phyloP scores from a whole-genome alignment of 2,797 vertebrate species.

The Mionectes olivaceus region DNA sequence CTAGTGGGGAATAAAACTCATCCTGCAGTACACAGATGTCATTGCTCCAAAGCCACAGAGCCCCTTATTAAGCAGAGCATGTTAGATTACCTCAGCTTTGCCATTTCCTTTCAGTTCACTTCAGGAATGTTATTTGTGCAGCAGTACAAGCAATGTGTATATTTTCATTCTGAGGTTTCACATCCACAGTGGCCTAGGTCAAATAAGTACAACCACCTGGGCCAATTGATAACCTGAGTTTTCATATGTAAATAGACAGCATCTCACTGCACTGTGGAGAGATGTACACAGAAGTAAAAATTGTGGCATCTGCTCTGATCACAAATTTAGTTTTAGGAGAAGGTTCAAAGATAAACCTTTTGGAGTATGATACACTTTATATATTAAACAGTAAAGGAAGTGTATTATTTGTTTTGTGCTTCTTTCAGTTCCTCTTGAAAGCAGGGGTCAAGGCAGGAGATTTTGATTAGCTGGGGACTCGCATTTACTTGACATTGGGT shows the following conservation, averaged over 20 bases:
- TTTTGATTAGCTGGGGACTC: neutral
- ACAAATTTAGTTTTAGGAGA: neutral
- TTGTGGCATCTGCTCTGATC: fast-evolving
- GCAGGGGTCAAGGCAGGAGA: neutral
- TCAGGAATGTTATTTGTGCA: fast-evolving
- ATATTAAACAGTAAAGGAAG: neutral
- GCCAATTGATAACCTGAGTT: too few species aligned
- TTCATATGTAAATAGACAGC: neutral
- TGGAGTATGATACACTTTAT: neutral
- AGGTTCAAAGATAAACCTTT: neutral
- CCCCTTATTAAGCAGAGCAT: neutral
- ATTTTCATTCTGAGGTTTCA: neutral
- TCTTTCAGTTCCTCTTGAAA: neutral
- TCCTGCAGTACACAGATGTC: neutral
- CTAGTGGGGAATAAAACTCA: neutral
- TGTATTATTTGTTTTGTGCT: neutral
- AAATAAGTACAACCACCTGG: neutral
- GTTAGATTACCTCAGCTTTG: neutral
- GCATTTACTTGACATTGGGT: neutral
- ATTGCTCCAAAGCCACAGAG: neutral
- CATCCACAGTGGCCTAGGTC: too few species aligned
- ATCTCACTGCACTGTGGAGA: neutral
- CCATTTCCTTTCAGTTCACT: neutral
- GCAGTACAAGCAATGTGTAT: neutral
- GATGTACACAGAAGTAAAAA: neutral